Evolutionary conservation across 2,113 vertebrate genomes (phyloP).

Genomic region (Turnix velox): DNA sequence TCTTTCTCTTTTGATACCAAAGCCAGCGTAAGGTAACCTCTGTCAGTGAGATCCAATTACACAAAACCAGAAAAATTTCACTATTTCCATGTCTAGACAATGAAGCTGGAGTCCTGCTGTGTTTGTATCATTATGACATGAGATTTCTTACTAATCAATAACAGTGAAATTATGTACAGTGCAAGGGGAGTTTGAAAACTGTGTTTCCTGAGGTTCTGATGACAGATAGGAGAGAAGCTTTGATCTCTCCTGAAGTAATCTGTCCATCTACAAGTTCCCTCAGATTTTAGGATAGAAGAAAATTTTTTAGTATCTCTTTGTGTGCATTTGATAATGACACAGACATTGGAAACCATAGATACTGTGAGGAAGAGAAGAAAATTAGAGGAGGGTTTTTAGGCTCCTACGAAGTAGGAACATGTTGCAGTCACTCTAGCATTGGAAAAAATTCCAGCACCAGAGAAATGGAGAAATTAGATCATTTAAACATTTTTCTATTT

Average conservation of each 20-base stretch:
- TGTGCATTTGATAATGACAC: not conserved
- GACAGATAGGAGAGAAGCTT: not conserved
- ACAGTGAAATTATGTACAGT: not conserved
- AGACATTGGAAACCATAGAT: not conserved
- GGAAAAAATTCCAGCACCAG: not conserved
- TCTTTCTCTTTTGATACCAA: not conserved
- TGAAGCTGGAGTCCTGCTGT: not conserved
- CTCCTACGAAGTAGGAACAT: rapidly evolving
- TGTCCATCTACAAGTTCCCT: not conserved
- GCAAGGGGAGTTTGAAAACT: not conserved
- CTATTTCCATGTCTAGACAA: not conserved
- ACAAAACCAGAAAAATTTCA: not conserved
- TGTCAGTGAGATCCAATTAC: not conserved
- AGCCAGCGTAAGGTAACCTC: not conserved
- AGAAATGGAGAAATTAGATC: not conserved
- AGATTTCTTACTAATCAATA: not conserved
- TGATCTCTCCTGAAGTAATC: not conserved
- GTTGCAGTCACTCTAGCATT: not conserved
- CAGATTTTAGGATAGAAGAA: not conserved
- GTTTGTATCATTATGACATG: not conserved
- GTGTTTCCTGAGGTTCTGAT: not conserved
- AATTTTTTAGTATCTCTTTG: not conserved
- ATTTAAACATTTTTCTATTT: not conserved
- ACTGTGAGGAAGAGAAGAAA: not conserved
- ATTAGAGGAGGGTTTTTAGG: not conserved